Evolutionary conservation across 2,113 vertebrate species (phyloP).

Genomic region (Lipotes vexillifer): DNA sequence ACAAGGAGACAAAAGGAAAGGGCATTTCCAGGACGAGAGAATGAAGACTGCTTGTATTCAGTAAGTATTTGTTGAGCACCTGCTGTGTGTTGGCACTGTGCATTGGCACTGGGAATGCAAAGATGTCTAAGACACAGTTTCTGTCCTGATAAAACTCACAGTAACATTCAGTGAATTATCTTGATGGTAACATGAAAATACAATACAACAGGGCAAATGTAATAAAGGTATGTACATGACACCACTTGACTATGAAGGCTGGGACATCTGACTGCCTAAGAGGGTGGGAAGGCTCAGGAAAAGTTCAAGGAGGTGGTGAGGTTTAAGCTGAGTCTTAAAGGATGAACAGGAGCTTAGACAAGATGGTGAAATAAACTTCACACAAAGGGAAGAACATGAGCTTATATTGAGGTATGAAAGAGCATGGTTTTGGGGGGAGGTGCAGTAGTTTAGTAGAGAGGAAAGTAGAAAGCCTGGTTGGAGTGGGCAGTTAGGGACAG

Average conservation of each 20-base stretch:
- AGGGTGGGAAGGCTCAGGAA: neutral
- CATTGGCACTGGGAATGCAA: neutral
- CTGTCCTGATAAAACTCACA: neutral
- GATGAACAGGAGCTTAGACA: neutral
- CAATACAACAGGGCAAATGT: neutral
- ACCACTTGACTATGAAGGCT: neutral
- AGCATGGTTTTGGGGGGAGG: neutral
- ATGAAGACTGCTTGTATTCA: neutral
- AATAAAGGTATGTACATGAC: neutral
- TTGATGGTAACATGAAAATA: neutral
- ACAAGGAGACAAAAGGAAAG: neutral
- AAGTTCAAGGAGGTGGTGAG: neutral
- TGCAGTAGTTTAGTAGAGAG: neutral
- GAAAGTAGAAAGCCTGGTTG: neutral
- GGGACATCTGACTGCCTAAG: neutral
- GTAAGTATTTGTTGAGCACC: neutral
- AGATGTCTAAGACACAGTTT: neutral
- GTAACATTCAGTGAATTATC: neutral
- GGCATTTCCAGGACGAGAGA: neutral
- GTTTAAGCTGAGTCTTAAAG: neutral
- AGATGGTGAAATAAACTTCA: neutral
- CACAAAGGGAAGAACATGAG: neutral
- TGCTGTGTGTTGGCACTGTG: neutral
- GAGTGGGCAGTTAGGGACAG: neutral
- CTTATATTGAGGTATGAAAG: neutral